Evolutionary conservation across 2,888 invertebrate genomes (phyloP).

Genomic region (Athalia circularis): DNA sequence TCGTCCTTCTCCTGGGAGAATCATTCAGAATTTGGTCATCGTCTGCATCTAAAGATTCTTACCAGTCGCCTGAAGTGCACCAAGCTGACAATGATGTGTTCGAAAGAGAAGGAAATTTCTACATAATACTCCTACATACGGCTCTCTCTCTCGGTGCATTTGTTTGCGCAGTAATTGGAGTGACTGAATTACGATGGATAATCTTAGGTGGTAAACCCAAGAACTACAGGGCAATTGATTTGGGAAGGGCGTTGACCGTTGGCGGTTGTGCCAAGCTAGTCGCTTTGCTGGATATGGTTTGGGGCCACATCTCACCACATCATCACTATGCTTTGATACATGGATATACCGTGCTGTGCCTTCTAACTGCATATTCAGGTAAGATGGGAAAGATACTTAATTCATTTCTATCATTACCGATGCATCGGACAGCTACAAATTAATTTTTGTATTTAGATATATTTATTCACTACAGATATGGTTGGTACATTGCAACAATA

Average conservation of each 20-base stretch:
- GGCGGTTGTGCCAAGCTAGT: constrained; percentile 69
- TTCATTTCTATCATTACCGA: background rate
- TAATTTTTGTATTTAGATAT: constrained; percentile 4
- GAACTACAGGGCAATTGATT: constrained; percentile 61
- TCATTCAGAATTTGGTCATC: constrained; percentile 83
- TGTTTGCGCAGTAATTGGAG: constrained; percentile 57
- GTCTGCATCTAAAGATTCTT: constrained; percentile 48
- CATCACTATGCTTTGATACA: constrained; percentile 76
- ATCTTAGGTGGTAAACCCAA: constrained; percentile 54
- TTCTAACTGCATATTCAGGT: constrained; percentile 82
- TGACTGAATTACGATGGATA: constrained; percentile 67
- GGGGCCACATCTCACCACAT: constrained; percentile 65
- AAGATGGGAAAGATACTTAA: constrained; percentile 48
- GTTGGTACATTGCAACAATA: constrained; percentile 15
- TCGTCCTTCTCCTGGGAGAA: constrained; percentile 87
- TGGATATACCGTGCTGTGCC: constrained; percentile 80
- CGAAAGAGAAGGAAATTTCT: constrained; percentile 67
- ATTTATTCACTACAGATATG: constrained; percentile 44
- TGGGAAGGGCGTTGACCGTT: constrained; percentile 65
- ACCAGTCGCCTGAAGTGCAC: constrained; percentile 16
- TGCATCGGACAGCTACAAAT: background rate
- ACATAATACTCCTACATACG: constrained; percentile 65
- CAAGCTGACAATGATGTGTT: constrained; percentile 51
- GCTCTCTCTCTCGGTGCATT: constrained; percentile 64
- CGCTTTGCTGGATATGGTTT: constrained; percentile 68